A percentile compares a stretch with the other conserved stretches of the same genome.
phyloP scores from a whole-genome alignment of 1,140 invertebrate species.

The Drosophila biarmipes region DNA sequence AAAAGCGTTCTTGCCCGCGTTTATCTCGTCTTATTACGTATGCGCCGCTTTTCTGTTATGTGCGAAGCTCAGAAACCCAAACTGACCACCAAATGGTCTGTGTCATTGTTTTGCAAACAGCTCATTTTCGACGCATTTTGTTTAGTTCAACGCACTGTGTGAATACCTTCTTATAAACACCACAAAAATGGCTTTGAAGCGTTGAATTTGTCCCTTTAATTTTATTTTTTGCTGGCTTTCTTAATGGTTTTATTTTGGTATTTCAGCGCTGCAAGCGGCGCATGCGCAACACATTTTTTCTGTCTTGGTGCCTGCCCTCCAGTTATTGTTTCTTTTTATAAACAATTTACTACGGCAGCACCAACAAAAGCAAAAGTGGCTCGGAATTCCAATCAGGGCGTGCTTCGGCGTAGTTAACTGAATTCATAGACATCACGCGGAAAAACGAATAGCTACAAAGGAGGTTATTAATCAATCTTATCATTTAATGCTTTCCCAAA shows the following conservation, averaged over 20 bases:
- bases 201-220: constrained; percentile 44
- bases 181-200: constrained; percentile 5
- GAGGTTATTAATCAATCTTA: not conserved
- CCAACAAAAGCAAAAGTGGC: constrained; percentile 32
- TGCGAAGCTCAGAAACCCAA: constrained; percentile 18
- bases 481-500: too few relatives aligned
- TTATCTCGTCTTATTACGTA: constrained; percentile 23
- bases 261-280: constrained; percentile 10
- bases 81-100: constrained; percentile 27
- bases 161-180: constrained; percentile 17
- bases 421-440: constrained; percentile 29
- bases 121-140: constrained; percentile 30
- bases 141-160: constrained; percentile 58
- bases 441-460: not conserved
- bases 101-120: constrained; percentile 37
- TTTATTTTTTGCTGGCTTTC: not conserved
- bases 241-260: constrained; percentile 10
- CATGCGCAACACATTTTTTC: constrained; percentile 33
- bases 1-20: constrained; percentile 22
- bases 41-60: constrained; percentile 10
- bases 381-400: constrained; percentile 67
- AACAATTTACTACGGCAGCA: constrained; percentile 50
- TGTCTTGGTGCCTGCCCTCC: constrained; percentile 28
- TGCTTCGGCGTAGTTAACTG: constrained; percentile 33
- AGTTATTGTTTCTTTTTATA: constrained; percentile 35